Conservation (phyloP, 2,888 invertebrate species). For the Sipha maydis region DNA sequence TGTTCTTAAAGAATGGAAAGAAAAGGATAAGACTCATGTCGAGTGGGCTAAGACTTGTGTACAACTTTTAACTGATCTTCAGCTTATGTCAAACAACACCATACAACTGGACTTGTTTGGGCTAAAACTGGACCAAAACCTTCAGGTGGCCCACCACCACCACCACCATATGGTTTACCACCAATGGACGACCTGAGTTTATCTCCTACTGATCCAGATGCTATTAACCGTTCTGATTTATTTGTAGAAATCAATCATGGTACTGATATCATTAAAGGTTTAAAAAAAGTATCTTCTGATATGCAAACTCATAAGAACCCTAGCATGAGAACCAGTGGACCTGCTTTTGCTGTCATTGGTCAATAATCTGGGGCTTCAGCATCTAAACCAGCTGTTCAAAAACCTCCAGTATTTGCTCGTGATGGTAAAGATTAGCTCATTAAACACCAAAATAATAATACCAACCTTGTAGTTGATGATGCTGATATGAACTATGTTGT, state of each 20-base stretch:
- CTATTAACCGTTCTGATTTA: conserved; percentile 85
- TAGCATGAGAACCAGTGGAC: conserved; percentile 78
- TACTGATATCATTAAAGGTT: conserved; percentile 85
- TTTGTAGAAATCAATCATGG: conserved; percentile 96
- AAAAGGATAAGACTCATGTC: conserved; percentile 89
- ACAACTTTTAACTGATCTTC: conserved; percentile 84
- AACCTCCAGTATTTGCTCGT: conserved; percentile 85
- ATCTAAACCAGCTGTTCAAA: conserved; percentile 72
- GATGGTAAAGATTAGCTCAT: conserved; percentile 99
- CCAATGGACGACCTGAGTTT: conserved; percentile 70
- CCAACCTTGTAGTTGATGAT: conserved; percentile 82
- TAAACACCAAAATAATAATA: conserved; percentile 91
- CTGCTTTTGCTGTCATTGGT: conserved; percentile 75
- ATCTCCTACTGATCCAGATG: conserved; percentile 68
- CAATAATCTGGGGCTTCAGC: conserved; percentile 68
- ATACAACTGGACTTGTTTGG: conserved; percentile 98
- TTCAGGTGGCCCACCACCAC: conserved; percentile 73
- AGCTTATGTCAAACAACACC: conserved; percentile 90
- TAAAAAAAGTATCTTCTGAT: conserved; percentile 91
- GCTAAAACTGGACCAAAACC: conserved; percentile 69
- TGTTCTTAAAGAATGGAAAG: conserved; percentile 97
- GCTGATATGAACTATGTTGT: conserved; percentile 98
- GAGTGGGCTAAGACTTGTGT: conserved; percentile 97
- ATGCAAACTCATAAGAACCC: conserved; percentile 99
- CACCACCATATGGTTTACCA: conserved; percentile 73